Conservation (phyloP, 2,797 vertebrate genomes). For the Coranthus polyacanthus region DNA sequence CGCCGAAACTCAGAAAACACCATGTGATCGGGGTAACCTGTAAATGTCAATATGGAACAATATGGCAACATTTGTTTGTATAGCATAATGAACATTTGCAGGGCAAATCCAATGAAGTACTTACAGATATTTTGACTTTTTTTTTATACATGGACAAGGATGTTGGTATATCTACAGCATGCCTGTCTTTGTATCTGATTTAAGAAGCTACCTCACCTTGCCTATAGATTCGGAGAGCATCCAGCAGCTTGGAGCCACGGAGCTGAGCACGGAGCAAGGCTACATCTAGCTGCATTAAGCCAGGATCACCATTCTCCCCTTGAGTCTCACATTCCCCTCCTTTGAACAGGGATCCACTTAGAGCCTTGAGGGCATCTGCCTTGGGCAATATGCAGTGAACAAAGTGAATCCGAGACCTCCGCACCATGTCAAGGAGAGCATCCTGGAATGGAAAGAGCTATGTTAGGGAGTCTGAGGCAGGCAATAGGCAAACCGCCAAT, state of each 20-base stretch:
- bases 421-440: slow-evolving; percentile 94
- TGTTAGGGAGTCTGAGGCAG: slow-evolving; percentile 24
- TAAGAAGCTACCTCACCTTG: slow-evolving; percentile 87
- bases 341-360: slow-evolving; percentile 82
- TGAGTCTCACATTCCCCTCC: slow-evolving; percentile 88
- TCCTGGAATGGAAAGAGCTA: slow-evolving; percentile 84
- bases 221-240: slow-evolving; percentile 94
- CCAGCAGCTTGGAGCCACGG: slow-evolving; percentile 92
- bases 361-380: slow-evolving; percentile 85
- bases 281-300: slow-evolving; percentile 94
- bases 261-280: slow-evolving; percentile 94
- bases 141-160: neutral
- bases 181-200: neutral
- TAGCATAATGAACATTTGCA: neutral
- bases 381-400: slow-evolving; percentile 96
- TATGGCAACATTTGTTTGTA: slow-evolving; percentile 18
- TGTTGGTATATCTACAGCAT: neutral
- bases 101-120: neutral
- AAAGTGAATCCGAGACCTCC: slow-evolving; percentile 94
- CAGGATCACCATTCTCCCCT: slow-evolving; percentile 88
- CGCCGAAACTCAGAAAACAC: slow-evolving; percentile 97
- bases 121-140: neutral
- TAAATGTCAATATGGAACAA: slow-evolving; percentile 17
- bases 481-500: slow-evolving; percentile 6
- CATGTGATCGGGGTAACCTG: slow-evolving; percentile 98